Conservation (phyloP, 2,113 vertebrate genomes). For the Notechis scutatus region DNA sequence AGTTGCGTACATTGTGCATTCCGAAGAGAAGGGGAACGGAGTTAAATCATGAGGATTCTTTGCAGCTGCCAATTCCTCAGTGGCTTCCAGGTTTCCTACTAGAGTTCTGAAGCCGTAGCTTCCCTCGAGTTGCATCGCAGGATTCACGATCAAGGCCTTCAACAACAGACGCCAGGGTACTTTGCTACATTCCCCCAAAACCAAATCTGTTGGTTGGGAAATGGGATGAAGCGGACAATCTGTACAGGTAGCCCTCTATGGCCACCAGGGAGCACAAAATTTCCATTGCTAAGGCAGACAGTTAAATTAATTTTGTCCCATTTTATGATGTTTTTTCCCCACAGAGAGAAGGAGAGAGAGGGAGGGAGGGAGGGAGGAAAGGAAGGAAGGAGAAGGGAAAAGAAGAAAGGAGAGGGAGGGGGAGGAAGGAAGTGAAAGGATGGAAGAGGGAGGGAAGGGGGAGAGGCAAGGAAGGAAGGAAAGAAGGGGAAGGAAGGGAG, state of each 20-base stretch:
- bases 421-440: too few relatives aligned
- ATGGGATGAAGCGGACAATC: not conserved
- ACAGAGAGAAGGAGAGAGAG: not conserved
- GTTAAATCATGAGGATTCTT: conserved; percentile 13
- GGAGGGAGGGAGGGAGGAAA: too few relatives aligned
- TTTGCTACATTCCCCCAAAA: not conserved
- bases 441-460: accelerated
- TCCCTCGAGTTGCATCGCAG: not conserved
- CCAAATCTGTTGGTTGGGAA: not conserved
- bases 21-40: conserved; percentile 5
- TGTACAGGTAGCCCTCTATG: not conserved
- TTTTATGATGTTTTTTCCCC: not conserved
- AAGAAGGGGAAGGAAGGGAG: too few relatives aligned
- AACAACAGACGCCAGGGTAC: not conserved
- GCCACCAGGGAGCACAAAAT: not conserved
- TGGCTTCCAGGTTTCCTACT: conserved; percentile 10
- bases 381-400: too few relatives aligned
- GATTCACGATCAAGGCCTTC: not conserved
- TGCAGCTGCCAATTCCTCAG: conserved; percentile 11
- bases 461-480: accelerated
- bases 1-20: conserved; percentile 19
- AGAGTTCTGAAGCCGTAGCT: not conserved
- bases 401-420: too few relatives aligned
- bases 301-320: not conserved
- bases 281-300: not conserved